Evolutionary conservation across 2,888 invertebrate species (phyloP), one percentile per base, ranked within the genome.

Genomic region (Macrosiphum euphorbiae): DNA sequence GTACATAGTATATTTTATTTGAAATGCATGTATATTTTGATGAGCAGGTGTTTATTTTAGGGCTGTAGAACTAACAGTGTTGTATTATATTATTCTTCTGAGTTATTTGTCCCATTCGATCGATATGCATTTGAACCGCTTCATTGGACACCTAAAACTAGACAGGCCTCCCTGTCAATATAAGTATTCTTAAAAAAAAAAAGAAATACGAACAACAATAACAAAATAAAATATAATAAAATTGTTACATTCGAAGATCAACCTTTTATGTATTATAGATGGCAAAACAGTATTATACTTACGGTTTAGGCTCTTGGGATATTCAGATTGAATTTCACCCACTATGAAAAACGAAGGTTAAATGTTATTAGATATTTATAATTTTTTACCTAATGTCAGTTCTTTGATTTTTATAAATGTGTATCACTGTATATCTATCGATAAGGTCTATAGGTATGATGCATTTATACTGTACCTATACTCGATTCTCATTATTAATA

Each of bases 81-180:
- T n/a, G 85, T 91, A 55, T 78, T 47, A 13, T 61, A 58, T 86
- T 86, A 55, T 91, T 58, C 11, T 92, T 92, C 58, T n/a, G 44
- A 41, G 61, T 58, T 58, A 13, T 58, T 86, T 86, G 55, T 86
- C 61, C 26, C 55, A 16, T 47, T 58, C 44, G 47, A 86, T 92
- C 91, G 84, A 92, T 86, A 20, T 35, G 58, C 91, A 47, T 92
- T 86, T 61, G 58, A 92, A 92, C 58, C 58, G 91, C 91, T 92
- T 92, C 91, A 47, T 47, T 86, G 86, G 86, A 92, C 91, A 86
- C 47, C 58, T 47, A 86, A 86, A 92, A 61, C 91, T 86, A 86
- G 61, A 92, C 58, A 35, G 61, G 86, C 58, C 86, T 86, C 47
- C 47, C n/a, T 52, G 86, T 86, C 58, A 86, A 26, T 92, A 47